A percentile compares a stretch with the other conserved stretches of the same genome.
These are phyloP conservation scores for Matsumurasca onukii DNA, from an alignment of 1,140 invertebrate species.

Conservation along the genomic window DNA sequence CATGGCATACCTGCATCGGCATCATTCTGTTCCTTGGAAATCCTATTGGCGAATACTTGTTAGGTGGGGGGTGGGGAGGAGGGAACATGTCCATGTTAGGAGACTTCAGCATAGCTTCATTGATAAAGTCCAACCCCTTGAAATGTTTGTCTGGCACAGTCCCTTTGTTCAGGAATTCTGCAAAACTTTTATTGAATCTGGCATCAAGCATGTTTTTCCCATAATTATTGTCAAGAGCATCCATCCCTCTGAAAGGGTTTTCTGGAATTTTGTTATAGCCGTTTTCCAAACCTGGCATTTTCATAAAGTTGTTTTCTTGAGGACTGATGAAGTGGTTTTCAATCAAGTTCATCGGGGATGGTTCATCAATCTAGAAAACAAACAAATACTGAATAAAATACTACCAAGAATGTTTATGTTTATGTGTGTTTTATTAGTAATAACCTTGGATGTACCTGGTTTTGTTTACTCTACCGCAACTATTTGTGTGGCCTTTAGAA, in stretches of 20 bases:
- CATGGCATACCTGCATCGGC: conserved; percentile 8
- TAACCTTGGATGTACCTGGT: no score
- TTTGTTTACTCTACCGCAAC: no score
- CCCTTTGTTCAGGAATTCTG: not conserved
- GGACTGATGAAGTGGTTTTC: not conserved
- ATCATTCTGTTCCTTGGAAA: conserved; percentile 18
- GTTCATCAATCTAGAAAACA: conserved; percentile 6
- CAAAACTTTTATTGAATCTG: conserved; percentile 2
- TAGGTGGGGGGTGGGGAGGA: not conserved
- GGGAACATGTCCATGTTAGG: conserved; percentile 11
- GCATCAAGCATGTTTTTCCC: not conserved
- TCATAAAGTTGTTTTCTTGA: conserved; percentile 6
- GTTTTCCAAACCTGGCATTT: not conserved
- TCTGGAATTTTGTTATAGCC: not conserved
- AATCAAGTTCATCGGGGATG: not conserved
- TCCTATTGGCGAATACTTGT: conserved; percentile 25
- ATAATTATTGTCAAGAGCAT: conserved; percentile 16
- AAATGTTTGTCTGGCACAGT: not conserved
- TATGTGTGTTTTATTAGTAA: no score
- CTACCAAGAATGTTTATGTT: no score
- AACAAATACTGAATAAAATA: no score
- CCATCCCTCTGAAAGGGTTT: not conserved
- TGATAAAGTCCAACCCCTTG: conserved; percentile 6
- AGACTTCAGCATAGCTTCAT: conserved; percentile 9
- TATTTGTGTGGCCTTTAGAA: no score